These are phyloP conservation scores for Artibeus jamaicensis DNA, from an alignment of 2,797 vertebrate genomes.

Conservation along the genomic window DNA sequence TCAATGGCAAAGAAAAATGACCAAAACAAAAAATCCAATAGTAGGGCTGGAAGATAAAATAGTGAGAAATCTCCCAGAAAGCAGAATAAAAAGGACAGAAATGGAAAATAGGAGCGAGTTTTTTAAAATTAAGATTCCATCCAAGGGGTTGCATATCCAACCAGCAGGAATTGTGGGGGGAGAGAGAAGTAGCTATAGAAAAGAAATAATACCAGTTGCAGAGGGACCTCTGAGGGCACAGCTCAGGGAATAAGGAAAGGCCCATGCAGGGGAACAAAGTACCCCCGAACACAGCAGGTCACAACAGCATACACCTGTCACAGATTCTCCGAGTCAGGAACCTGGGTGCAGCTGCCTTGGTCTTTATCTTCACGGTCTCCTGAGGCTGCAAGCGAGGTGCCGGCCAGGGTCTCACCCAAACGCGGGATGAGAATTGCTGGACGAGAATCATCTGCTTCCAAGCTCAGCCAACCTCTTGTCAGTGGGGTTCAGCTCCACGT, in stretches of 20 bases:
- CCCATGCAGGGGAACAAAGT: neutral
- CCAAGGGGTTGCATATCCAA: neutral
- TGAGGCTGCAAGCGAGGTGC: neutral
- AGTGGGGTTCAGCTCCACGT: neutral
- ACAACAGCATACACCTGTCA: neutral
- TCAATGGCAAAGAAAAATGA: neutral
- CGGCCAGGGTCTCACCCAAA: neutral
- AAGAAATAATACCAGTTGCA: neutral
- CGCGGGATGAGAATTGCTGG: neutral
- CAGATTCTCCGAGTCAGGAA: neutral
- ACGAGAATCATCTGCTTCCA: neutral
- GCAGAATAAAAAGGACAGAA: neutral
- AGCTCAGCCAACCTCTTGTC: neutral
- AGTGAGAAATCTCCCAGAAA: neutral
- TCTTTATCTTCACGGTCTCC: neutral
- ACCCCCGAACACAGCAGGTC: neutral
- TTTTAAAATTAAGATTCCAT: neutral
- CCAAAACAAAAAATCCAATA: neutral
- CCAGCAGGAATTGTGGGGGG: neutral
- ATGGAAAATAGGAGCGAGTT: neutral
- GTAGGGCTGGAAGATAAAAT: neutral
- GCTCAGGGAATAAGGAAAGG: neutral
- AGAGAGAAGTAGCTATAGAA: neutral
- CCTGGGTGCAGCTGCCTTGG: neutral
- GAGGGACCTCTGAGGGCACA: neutral